Percentiles rank a stretch among this genome's conserved stretches.
Conservation (phyloP, 2,888 invertebrate species). For the Branchipolynoe longqiensis region DNA sequence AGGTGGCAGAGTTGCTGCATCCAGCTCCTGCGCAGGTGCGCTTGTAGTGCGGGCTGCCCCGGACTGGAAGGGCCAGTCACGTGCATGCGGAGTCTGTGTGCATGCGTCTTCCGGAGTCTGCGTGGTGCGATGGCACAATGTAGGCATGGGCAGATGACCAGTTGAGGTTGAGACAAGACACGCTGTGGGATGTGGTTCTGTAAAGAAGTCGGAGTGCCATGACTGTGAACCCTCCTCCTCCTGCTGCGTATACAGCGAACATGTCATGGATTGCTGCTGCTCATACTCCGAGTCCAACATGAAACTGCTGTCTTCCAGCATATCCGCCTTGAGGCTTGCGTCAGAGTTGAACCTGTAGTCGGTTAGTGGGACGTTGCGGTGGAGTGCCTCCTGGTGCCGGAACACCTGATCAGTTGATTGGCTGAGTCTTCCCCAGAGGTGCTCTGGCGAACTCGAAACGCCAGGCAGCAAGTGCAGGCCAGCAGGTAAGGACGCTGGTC, state of each 20-base stretch:
- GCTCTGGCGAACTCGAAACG: no score
- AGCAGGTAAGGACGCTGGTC: not conserved
- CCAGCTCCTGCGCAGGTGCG: no score
- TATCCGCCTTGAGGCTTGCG: slow-evolving; percentile 38
- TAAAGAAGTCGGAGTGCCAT: slow-evolving; percentile 59
- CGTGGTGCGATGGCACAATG: slow-evolving; percentile 57
- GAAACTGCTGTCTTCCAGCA: slow-evolving; percentile 13
- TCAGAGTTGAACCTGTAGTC: slow-evolving; percentile 3
- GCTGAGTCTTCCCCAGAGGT: not conserved
- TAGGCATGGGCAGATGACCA: no score
- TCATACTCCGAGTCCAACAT: not conserved
- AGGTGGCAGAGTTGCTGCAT: slow-evolving; percentile 60
- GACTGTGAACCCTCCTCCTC: slow-evolving; percentile 52
- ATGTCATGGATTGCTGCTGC: not conserved
- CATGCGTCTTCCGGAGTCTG: slow-evolving; percentile 62
- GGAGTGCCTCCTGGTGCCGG: slow-evolving; percentile 41
- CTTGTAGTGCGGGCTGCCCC: slow-evolving; percentile 6
- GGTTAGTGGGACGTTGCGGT: slow-evolving; percentile 36
- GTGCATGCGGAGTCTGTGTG: slow-evolving; percentile 58
- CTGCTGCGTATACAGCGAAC: not conserved
- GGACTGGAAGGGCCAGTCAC: slow-evolving; percentile 4
- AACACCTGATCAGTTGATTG: slow-evolving; percentile 1
- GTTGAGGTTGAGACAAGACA: not conserved
- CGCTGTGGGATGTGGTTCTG: slow-evolving; percentile 61
- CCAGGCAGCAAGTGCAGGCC: not conserved